Percentiles rank a stretch among this genome's conserved stretches.
These are phyloP conservation scores for Taeniopygia guttata DNA, from an alignment of 2,797 vertebrate genomes.

Conservation along the genomic window DNA sequence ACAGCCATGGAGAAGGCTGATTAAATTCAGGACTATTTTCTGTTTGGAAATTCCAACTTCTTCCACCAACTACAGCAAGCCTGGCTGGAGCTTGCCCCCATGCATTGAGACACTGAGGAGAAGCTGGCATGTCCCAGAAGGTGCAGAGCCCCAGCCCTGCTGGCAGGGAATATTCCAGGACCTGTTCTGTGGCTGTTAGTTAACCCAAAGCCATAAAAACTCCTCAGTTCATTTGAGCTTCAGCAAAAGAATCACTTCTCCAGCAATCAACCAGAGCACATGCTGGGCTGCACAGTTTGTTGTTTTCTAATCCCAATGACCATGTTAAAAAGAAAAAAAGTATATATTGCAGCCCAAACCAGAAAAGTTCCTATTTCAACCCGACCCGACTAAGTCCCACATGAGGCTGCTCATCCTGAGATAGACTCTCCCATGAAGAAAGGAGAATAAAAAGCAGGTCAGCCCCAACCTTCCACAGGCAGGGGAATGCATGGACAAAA, in stretches of 20 bases:
- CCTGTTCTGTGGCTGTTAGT: neutral
- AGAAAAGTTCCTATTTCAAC: neutral
- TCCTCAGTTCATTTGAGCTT: neutral
- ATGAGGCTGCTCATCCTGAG: neutral
- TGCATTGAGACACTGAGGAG: neutral
- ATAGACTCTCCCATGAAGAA: neutral
- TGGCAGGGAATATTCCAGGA: accelerated
- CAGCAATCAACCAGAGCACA: neutral
- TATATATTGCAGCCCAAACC: neutral
- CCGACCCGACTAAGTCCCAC: neutral
- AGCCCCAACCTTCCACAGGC: neutral
- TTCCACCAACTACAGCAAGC: neutral
- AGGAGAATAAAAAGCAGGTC: neutral
- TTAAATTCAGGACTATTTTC: neutral
- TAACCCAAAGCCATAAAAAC: neutral
- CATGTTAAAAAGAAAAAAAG: neutral
- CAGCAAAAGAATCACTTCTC: neutral
- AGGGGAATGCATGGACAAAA: neutral
- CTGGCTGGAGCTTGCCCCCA: accelerated
- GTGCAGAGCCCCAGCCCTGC: neutral
- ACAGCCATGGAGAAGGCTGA: neutral
- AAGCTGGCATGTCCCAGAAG: neutral
- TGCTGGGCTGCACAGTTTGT: accelerated
- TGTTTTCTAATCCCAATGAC: neutral
- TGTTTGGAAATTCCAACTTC: neutral